Base-by-base conservation (phyloP, 2,113 vertebrate species). In the Verasper variegatus region DNA sequence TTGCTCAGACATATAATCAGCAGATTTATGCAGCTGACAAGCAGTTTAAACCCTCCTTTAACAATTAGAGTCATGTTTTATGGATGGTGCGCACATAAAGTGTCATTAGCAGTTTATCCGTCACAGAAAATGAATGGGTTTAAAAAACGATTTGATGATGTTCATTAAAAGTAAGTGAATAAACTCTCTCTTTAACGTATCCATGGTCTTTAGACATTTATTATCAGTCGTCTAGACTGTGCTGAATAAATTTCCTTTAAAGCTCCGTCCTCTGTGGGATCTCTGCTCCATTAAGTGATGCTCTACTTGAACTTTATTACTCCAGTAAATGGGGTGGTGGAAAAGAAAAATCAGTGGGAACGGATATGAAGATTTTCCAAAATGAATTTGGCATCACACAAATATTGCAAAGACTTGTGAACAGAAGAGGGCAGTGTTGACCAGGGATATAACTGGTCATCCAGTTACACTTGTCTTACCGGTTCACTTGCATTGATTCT, bases 361-460 rank as follows among this genome's bases (percentile, higher is more conserved):
- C 37, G 42, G 14, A 47, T 20, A 2, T 18, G 23, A 4, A 17
- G 24, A 64, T 71, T 23, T n/a, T 1, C 23, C 27, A 45, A 15
- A 49, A 26, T 14, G 40, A 21, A 55, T 23, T 9, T 1, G 37
- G 40, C 8, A 62, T 5, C 51, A 14, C 1, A 8, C 24, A 26
- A 18, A 47, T 13, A 40, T 67, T 21, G 8, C 14, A 20, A 20
- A 74, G 31, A 2, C 0, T 8, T 5, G 6, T 42, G 1, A 81
- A 76, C 93, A 91, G 79, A 68, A 90, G 93, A 86, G 87, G 93
- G 87, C 90, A 94, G 87, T 90, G 73, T 90, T 90, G 82, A 63
- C 72, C 74, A 91, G 86, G 54, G 13, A 56, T 81, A 79, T 4
- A 23, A 49, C 20, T 35, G 9, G 9, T 9, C 8, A 10, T 2